Conservation (phyloP, 2,797 vertebrate species). For the Hemibagrus guttatus region DNA sequence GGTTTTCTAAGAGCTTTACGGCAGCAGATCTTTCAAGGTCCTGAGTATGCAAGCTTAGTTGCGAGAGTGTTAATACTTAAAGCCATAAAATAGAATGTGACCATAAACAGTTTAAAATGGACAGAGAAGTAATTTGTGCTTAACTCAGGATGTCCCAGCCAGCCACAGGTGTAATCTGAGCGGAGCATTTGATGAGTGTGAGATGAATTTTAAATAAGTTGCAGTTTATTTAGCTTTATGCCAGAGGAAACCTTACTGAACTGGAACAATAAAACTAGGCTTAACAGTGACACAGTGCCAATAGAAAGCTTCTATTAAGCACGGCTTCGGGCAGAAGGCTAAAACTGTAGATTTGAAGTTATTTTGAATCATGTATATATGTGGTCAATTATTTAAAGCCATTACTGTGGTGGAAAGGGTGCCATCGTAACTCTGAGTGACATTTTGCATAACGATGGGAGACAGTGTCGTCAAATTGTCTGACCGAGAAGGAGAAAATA, state of each 20-base stretch:
- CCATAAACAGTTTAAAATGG: background rate
- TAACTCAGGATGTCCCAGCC: background rate
- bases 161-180: background rate
- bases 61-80: background rate
- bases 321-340: background rate
- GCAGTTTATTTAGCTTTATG: conserved; percentile 3
- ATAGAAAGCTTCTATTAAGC: background rate
- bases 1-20: background rate
- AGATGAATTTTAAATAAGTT: background rate
- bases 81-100: background rate
- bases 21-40: background rate
- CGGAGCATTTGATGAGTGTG: background rate
- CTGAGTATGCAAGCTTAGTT: background rate
- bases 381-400: background rate
- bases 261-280: background rate
- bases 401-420: background rate
- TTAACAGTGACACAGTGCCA: background rate
- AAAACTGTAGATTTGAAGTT: background rate
- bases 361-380: background rate
- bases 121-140: conserved; percentile 6
- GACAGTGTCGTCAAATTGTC: background rate
- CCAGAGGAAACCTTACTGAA: background rate
- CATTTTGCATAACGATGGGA: background rate
- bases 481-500: background rate
- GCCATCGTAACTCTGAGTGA: background rate